phyloP scores from a whole-genome alignment of 2,113 vertebrate genomes.

The Antennarius striatus region DNA sequence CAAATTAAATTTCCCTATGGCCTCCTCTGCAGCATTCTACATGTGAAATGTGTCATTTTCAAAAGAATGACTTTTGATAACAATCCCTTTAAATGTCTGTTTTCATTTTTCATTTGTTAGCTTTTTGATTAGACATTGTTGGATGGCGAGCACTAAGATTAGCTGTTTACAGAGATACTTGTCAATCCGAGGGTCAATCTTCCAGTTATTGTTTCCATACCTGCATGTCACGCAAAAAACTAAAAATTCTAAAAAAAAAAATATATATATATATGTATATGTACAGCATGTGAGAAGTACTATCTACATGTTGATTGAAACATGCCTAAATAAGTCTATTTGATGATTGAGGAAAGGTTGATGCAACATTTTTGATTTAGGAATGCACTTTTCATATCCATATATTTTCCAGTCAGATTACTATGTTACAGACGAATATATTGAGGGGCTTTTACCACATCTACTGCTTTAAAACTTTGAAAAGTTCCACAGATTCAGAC shows the following conservation, averaged over 20 bases:
- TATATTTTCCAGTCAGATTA: slow-evolving; percentile 79
- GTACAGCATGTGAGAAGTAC: slow-evolving; percentile 5
- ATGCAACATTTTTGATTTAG: slow-evolving; percentile 58
- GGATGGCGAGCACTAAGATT: slow-evolving; percentile 53
- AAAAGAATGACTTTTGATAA: slow-evolving; percentile 35
- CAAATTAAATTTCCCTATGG: slow-evolving; percentile 78
- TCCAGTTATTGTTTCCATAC: slow-evolving; percentile 23
- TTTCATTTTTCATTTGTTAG: slow-evolving; percentile 63
- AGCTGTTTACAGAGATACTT: slow-evolving; percentile 52
- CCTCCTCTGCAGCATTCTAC: slow-evolving; percentile 79
- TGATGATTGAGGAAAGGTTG: slow-evolving; percentile 49
- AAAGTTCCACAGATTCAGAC: slow-evolving; percentile 81
- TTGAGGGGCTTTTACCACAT: slow-evolving; percentile 69
- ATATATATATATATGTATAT: too few species aligned
- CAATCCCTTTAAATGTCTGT: slow-evolving; percentile 60
- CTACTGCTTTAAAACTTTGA: slow-evolving; percentile 78
- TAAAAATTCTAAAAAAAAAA: slow-evolving; percentile 52
- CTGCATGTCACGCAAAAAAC: slow-evolving; percentile 32
- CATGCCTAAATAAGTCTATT: slow-evolving; percentile 28
- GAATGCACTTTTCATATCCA: slow-evolving; percentile 70
- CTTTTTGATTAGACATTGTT: slow-evolving; percentile 76
- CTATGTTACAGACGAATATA: slow-evolving; percentile 70
- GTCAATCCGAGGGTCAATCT: slow-evolving; percentile 57
- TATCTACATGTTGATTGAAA: slow-evolving; percentile 23
- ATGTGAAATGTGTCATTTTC: slow-evolving; percentile 71